These are phyloP conservation scores for Chunga burmeisteri DNA, from an alignment of 2,113 vertebrate genomes.

Conservation along the genomic window DNA sequence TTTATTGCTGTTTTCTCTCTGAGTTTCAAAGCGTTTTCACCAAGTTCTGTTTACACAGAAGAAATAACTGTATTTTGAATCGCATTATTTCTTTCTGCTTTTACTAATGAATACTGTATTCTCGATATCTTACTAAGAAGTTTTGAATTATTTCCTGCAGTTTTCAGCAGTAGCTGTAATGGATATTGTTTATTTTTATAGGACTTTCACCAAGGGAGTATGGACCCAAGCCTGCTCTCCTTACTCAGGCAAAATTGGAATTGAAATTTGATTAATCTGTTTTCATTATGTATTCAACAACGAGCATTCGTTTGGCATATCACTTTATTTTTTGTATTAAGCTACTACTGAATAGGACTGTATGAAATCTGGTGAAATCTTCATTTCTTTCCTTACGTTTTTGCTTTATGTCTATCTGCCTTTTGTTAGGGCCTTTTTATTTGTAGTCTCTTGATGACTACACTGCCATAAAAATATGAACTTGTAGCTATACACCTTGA, in stretches of 20 bases:
- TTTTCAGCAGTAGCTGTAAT: slow-evolving; percentile 25
- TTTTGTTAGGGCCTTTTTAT: not conserved
- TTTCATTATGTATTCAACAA: not conserved
- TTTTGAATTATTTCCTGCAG: not conserved
- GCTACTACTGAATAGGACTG: not conserved
- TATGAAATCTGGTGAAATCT: slow-evolving; percentile 7
- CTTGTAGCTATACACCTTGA: not conserved
- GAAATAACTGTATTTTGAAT: not conserved
- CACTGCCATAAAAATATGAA: not conserved
- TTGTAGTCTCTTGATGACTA: not conserved
- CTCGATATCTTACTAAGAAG: not conserved
- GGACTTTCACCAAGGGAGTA: slow-evolving; percentile 1
- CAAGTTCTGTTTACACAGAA: not conserved
- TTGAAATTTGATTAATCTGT: not conserved
- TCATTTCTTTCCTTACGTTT: not conserved
- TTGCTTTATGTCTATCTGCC: not conserved
- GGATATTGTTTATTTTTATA: slow-evolving; percentile 20
- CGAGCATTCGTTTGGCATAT: not conserved
- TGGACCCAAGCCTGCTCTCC: slow-evolving; percentile 6
- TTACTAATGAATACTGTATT: not conserved
- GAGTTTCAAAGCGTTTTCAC: not conserved
- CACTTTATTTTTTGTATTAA: not conserved
- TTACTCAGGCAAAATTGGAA: slow-evolving; percentile 49
- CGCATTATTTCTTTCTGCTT: not conserved
- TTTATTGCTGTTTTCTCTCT: not conserved